Base-by-base conservation (phyloP, 2,797 vertebrate genomes). In the Alauda arvensis region DNA sequence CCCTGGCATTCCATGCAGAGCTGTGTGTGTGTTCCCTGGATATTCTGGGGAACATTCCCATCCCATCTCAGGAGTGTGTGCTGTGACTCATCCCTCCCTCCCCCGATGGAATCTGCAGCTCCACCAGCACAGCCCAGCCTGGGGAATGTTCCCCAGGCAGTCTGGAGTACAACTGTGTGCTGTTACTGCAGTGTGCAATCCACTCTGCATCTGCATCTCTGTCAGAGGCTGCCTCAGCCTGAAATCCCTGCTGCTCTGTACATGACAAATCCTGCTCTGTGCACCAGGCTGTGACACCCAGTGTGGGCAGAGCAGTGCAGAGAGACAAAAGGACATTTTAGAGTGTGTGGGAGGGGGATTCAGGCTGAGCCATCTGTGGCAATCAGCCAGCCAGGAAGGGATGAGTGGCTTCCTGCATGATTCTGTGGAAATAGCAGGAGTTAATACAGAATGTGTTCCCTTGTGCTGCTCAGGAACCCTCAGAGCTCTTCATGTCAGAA, bases 401-500 rank as follows among this genome's bases (percentile, higher is more conserved):
- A 31, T 6, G 14, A 33, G 6, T 11, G 42, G 17, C 34, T 56
- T 21, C 18, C 18, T 39, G 25, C 15, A 0, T 2, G 59, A 14
- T 29, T 31, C 72, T 71, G 4, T 51, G 70, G 40, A 3, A 42
- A 61, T 43, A 6, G 10, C 37, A 49, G 74, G 40, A 59, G 48
- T 51, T 29, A 1, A 6, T 39, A 3, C 21, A 62, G 55, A 5
- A 0, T 15, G 4, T 0, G 0, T 12, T 70, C 45, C 26, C 1
- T 1, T 13, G 21, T 21, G 43, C 26, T 29, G 6, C n/a, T 37
- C 3, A 0, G 61, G 34, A n/a, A 2, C 40, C 18, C 45, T 9
- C 14, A 12, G 70, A 80, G 56, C 8, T 75, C 62, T 53, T 46
- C 0, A 0, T 21, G 29, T 33, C 62, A 55, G 8, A 25, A 9